Evolutionary conservation across 2,888 invertebrate genomes (phyloP).

Genomic region (Tenthredo notha): DNA sequence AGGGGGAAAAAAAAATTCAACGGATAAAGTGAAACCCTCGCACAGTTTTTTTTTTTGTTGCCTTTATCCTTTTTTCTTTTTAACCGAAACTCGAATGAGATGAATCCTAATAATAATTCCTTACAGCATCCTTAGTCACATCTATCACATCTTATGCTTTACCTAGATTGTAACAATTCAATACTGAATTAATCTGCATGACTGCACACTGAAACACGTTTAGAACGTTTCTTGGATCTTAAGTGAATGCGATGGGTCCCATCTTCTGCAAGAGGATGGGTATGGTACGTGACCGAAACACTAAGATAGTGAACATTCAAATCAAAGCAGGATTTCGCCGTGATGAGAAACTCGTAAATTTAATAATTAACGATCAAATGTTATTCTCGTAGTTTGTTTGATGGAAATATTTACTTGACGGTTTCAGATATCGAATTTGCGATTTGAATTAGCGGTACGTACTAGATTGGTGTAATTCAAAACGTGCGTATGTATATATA

Average conservation of each 20-base stretch:
- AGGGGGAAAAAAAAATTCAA: neutral
- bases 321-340: neutral
- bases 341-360: neutral
- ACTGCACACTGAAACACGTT: neutral
- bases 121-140: neutral
- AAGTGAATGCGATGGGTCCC: neutral
- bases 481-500: neutral
- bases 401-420: neutral
- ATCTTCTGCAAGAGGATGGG: neutral
- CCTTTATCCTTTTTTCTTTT: neutral
- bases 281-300: constrained; percentile 2
- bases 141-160: neutral
- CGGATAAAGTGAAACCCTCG: neutral
- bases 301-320: neutral
- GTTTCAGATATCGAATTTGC: neutral
- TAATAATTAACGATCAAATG: neutral
- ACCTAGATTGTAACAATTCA: constrained; percentile 4
- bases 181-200: constrained; percentile 5
- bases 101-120: neutral
- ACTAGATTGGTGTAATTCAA: neutral
- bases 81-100: neutral
- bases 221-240: neutral
- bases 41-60: neutral
- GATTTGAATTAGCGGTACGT: neutral
- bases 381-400: neutral